phyloP scores from a whole-genome alignment of 2,888 invertebrate species.

The Galeopsomyia nigrocyanea region DNA sequence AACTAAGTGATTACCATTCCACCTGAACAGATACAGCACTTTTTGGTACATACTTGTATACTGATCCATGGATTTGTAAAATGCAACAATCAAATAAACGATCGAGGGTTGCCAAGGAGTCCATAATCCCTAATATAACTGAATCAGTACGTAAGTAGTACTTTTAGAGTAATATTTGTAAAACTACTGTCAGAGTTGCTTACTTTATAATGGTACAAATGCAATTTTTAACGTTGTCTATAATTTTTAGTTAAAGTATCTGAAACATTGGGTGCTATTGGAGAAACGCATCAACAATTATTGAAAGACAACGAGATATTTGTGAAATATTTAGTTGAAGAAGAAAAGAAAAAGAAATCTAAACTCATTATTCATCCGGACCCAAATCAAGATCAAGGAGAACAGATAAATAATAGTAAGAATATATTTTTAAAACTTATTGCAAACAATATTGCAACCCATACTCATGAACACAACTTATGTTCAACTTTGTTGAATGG shows the following conservation, averaged over 20 bases:
- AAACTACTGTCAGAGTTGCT: too few species aligned
- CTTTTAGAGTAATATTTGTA: too few species aligned
- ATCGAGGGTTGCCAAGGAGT: constrained; percentile 51
- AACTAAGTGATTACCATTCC: too few species aligned
- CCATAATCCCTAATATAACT: constrained; percentile 54
- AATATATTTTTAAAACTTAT: not conserved
- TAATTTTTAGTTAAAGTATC: constrained; percentile 70
- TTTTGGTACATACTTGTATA: too few species aligned
- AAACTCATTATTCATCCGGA: too few species aligned
- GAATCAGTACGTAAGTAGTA: constrained; percentile 53
- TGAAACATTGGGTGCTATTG: constrained; percentile 66
- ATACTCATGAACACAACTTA: too few species aligned
- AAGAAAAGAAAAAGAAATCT: constrained; percentile 58
- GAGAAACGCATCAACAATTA: constrained; percentile 67
- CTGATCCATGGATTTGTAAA: constrained; percentile 19
- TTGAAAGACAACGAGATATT: constrained; percentile 71
- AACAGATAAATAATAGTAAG: constrained; percentile 4
- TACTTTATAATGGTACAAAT: too few species aligned
- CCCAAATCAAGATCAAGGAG: too few species aligned
- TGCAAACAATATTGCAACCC: too few species aligned
- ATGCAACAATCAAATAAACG: constrained; percentile 54
- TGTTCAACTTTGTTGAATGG: too few species aligned
- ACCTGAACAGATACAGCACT: too few species aligned
- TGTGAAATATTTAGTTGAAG: constrained; percentile 69
- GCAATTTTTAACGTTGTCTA: too few species aligned